Base-by-base conservation (phyloP, 2,888 invertebrate genomes). In the Parnassius orleans region DNA sequence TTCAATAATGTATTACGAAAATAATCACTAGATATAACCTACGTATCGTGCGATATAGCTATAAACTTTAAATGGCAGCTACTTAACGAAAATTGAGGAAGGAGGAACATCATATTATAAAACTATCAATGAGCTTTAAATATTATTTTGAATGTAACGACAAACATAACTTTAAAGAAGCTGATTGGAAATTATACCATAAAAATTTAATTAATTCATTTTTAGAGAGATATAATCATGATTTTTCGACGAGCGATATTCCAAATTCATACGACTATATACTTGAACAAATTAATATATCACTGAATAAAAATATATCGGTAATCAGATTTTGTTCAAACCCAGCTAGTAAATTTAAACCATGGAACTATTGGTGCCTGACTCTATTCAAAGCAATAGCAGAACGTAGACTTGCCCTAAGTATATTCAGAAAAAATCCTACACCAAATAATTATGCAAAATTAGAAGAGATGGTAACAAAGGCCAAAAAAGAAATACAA, bases 91-190 rank as follows among this genome's bases (percentile, higher is more conserved):
- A 57, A 46, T 3, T 50, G 66, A 19, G 60, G 64, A 0, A 68
- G 66, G 41, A 64, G 66, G 42, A 65, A 68, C 24, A 52, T 66
- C 10, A 47, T 59, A 47, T 59, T n/a, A 59, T 59, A 11, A 63
- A 63, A 56, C 47, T 56, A 12, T 11, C 11, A 9, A 19, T 46
- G 3, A 44, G 46, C 11, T 50, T 44, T 47, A 15, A 5, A 9
- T 11, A 43, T 11, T 14, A 15, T 5, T 11, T 41, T 10, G 10
- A 24, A 41, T 11, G 42, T 3, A 24, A 41, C n/a, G 5, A 48
- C 10, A 62, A 43, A 48, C 15, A 52, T n/a, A 59, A 59, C 10
- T 56, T 55, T 52, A 56, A 59, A 14, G 19, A 41, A 46, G 59
- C 63, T 0, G 41, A 59, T 47, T 63, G 63, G 56, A 11, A 51